A percentile compares a stretch with the other conserved stretches of the same genome.
These are phyloP conservation scores for Smittia aterrima DNA, from an alignment of 2,888 invertebrate genomes.

Conservation along the genomic window DNA sequence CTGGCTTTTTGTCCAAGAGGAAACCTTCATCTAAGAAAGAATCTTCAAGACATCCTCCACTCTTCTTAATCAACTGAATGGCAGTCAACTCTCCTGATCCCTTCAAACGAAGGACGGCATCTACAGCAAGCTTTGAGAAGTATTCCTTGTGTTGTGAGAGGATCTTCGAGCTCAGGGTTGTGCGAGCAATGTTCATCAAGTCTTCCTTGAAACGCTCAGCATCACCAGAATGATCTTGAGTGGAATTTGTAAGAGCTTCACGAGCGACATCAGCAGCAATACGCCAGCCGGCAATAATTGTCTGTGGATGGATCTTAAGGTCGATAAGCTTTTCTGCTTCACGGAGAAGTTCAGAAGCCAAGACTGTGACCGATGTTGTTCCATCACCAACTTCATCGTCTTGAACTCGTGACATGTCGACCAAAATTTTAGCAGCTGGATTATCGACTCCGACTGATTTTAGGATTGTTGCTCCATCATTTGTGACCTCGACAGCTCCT, in stretches of 20 bases:
- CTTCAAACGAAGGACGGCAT: slow-evolving; percentile 91
- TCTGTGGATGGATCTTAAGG: slow-evolving; percentile 97
- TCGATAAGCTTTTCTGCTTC: slow-evolving; percentile 93
- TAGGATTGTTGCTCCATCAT: slow-evolving; percentile 98
- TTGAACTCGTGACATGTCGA: slow-evolving; percentile 98
- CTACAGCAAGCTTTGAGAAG: slow-evolving; percentile 92
- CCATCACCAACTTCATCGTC: slow-evolving; percentile 99
- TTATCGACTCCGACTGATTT: slow-evolving; percentile 96
- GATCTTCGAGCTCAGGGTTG: slow-evolving; percentile 97
- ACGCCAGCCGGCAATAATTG: slow-evolving; percentile 94
- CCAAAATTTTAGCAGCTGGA: slow-evolving; percentile 97
- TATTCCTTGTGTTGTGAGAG: slow-evolving; percentile 92
- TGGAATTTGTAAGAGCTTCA: slow-evolving; percentile 72
- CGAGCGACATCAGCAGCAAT: slow-evolving; percentile 81
- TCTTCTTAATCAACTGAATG: slow-evolving; percentile 97
- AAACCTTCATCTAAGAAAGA: slow-evolving; percentile 96
- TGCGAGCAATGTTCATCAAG: slow-evolving; percentile 93
- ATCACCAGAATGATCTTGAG: slow-evolving; percentile 80
- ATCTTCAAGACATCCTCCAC: slow-evolving; percentile 88
- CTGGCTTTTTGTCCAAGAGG: slow-evolving; percentile 93
- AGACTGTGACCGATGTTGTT: slow-evolving; percentile 96
- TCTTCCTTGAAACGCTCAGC: slow-evolving; percentile 78
- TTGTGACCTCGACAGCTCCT: slow-evolving; percentile 91
- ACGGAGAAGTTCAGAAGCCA: slow-evolving; percentile 87
- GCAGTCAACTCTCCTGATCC: slow-evolving; percentile 93